These are phyloP conservation scores for Cryptomyrus ogoouensis DNA, from an alignment of 2,113 vertebrate genomes.

Conservation along the genomic window DNA sequence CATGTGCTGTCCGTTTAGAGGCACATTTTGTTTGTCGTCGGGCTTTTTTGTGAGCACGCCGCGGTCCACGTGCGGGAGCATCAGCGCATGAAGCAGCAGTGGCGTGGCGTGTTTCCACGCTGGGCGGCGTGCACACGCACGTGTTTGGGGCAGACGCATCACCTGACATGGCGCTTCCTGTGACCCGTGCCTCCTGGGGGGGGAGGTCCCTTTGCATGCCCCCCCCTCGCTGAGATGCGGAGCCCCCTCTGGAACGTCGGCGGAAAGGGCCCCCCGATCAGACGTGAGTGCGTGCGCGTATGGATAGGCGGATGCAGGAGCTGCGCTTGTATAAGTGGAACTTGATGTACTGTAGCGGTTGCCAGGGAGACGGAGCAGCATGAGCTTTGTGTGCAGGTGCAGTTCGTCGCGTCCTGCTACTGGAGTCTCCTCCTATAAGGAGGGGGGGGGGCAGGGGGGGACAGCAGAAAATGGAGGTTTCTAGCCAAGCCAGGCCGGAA, in stretches of 20 bases:
- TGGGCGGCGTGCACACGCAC: neutral
- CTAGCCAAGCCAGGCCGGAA: neutral
- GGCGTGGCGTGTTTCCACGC: neutral
- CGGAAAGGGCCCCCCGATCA: neutral
- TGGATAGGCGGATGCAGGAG: conserved; percentile 17
- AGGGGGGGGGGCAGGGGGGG: conserved; percentile 9
- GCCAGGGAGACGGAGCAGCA: conserved; percentile 63
- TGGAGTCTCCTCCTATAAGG: conserved; percentile 45
- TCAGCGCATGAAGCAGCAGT: no score
- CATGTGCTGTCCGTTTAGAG: neutral
- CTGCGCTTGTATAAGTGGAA: conserved; percentile 54
- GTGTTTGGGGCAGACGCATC: neutral
- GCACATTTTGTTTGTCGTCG: neutral
- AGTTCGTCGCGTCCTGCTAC: conserved; percentile 52
- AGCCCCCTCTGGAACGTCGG: neutral
- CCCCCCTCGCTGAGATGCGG: neutral
- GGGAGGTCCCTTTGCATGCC: neutral
- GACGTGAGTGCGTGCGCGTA: neutral
- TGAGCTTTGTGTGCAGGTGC: conserved; percentile 61
- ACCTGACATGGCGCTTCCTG: neutral
- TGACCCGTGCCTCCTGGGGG: neutral
- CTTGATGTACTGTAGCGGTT: conserved; percentile 51
- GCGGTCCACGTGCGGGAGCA: neutral
- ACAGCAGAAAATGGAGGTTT: conserved; percentile 9
- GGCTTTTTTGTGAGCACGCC: neutral